These are phyloP conservation scores for Ctenodactylus gundi DNA, from an alignment of 2,113 vertebrate genomes.

Conservation along the genomic window DNA sequence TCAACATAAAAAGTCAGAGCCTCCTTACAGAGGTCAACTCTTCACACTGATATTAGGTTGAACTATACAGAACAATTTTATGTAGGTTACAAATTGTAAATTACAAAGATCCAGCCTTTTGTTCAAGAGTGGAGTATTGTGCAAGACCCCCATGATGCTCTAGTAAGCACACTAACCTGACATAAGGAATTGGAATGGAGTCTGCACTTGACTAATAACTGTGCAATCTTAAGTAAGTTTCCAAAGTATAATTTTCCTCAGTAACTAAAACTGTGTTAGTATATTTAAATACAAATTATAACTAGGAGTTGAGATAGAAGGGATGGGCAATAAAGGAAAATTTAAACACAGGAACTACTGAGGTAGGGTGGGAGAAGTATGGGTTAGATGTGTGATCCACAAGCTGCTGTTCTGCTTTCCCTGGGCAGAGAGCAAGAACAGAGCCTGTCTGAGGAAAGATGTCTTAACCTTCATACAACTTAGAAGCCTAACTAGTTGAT, in stretches of 20 bases:
- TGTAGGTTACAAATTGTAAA: neutral
- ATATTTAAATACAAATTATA: neutral
- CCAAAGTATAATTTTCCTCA: neutral
- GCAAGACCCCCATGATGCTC: rapidly evolving
- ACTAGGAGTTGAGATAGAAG: neutral
- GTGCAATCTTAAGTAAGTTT: too few species aligned
- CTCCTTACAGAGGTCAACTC: neutral
- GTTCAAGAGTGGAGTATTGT: rapidly evolving
- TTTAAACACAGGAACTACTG: neutral
- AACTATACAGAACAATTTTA: rapidly evolving
- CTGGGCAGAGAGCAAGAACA: neutral
- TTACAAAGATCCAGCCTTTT: neutral
- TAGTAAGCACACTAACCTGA: neutral
- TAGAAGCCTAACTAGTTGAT: neutral
- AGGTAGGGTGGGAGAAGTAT: neutral
- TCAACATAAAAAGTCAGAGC: neutral
- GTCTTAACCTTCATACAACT: rapidly evolving
- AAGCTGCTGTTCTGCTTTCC: rapidly evolving
- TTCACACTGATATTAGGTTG: rapidly evolving
- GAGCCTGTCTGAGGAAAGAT: rapidly evolving
- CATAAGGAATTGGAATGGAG: rapidly evolving
- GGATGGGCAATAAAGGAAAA: neutral
- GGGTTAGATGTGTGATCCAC: rapidly evolving
- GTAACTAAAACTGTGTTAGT: neutral
- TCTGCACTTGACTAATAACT: neutral